Evolutionary conservation across 2,113 vertebrate genomes (phyloP), one percentile per base, ranked within the genome.

Genomic region (Acrocephalus arundinaceus): DNA sequence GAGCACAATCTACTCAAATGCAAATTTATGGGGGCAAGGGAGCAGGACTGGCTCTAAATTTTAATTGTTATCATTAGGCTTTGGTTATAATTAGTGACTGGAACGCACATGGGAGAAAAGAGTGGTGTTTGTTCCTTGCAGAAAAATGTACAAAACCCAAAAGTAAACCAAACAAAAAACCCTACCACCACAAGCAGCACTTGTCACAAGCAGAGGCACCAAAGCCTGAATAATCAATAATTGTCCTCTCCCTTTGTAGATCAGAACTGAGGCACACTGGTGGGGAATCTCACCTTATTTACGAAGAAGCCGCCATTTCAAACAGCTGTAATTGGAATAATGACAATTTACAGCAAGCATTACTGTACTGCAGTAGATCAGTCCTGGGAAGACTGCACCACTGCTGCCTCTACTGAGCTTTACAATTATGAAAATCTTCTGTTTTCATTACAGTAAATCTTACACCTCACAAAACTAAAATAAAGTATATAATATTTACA

Each of bases 401-500:
- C 65, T 77, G 82, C 88, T 83, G 91, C 72, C 81, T 92, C 76
- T 54, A 13, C 39, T 33, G 67, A 68, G 54, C 66, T 72, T 83
- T 62, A 46, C 13, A 72, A 49, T 65, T 43, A 77, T 4, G 65
- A 92, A 89, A 71, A 73, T 52, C 68, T 90, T 76, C 70, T 78
- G 35, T 18, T 94, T 96, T 67, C 23, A 18, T 78, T 85, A 84
- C 70, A 79, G 74, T 83, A 90, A 95, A 89, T 84, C 85, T 96
- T 93, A 86, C 59, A 95, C 77, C 92, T 95, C 70, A 75, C 48
- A 78, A 83, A 84, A 85, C 77, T 89, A 96, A 85, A 95, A 66
- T 65, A 86, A 83, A 94, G 87, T 93, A 94, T 90, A 73, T 87
- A 68, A 78, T 95, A 95, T 96, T 90, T 94, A 96, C 80, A 90